Conservation (phyloP, 2,888 invertebrate species). For the Alviniconcha strummeri region DNA sequence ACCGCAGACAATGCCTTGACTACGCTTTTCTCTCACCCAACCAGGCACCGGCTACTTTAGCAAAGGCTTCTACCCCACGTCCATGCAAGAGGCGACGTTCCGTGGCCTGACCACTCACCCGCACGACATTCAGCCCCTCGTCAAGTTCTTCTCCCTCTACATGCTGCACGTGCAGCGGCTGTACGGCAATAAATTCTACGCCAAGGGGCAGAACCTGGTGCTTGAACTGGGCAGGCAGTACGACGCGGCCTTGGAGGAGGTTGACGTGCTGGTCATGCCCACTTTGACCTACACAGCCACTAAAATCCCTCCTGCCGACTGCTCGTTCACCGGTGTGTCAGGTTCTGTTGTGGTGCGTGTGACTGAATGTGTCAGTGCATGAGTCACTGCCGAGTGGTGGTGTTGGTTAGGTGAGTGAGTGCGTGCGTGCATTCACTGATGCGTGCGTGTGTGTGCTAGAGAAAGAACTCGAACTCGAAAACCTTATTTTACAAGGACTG, state of each 20-base stretch:
- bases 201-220: constrained; percentile 50
- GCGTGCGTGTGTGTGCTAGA: constrained; percentile 1
- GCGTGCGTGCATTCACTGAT: not conserved
- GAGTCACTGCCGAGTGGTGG: not conserved
- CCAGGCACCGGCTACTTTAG: constrained; percentile 44
- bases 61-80: constrained; percentile 47
- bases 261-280: constrained; percentile 62
- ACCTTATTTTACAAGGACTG: too few species aligned
- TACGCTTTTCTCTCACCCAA: not conserved
- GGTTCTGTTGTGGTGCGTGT: not conserved
- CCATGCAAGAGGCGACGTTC: constrained; percentile 44
- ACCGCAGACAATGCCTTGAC: too few species aligned
- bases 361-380: not conserved
- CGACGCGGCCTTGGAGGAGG: constrained; percentile 49
- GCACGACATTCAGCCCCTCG: constrained; percentile 40
- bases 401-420: not conserved
- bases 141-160: constrained; percentile 43
- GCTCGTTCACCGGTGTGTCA: constrained; percentile 36
- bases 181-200: constrained; percentile 50
- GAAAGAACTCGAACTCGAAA: too few species aligned
- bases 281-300: constrained; percentile 49
- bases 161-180: constrained; percentile 46
- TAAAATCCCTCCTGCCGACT: constrained; percentile 36
- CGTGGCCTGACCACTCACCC: constrained; percentile 42
- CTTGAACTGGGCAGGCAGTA: constrained; percentile 46